These are phyloP conservation scores for Mastomys natalensis DNA, from an alignment of 2,113 vertebrate genomes.

Conservation along the genomic window DNA sequence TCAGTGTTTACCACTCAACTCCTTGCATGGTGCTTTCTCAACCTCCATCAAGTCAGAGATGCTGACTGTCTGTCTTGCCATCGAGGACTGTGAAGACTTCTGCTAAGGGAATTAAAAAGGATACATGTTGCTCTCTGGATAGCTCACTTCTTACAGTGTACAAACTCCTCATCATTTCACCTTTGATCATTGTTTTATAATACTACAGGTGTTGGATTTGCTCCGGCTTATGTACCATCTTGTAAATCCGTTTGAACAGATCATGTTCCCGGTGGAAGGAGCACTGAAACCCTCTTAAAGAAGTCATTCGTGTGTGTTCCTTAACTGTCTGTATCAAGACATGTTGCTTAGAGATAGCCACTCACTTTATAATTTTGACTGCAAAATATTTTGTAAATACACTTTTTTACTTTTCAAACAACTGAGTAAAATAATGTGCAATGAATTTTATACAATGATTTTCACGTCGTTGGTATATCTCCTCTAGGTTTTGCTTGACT, in stretches of 20 bases:
- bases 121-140: conserved; percentile 82
- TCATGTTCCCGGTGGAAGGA: conserved; percentile 87
- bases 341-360: conserved; percentile 87
- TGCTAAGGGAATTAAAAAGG: conserved; percentile 77
- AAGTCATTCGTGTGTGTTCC: conserved; percentile 86
- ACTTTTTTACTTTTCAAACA: conserved; percentile 94
- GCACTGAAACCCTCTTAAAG: conserved; percentile 86
- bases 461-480: conserved; percentile 90
- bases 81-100: conserved; percentile 81
- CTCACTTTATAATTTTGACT: conserved; percentile 91
- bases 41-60: conserved; percentile 86
- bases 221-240: conserved; percentile 86
- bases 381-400: conserved; percentile 93
- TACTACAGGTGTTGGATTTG: conserved; percentile 88
- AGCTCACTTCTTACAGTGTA: conserved; percentile 89
- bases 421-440: conserved; percentile 93
- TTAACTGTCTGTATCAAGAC: conserved; percentile 87
- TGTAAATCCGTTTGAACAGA: conserved; percentile 90
- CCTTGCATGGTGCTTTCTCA: conserved; percentile 91
- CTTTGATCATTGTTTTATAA: conserved; percentile 90
- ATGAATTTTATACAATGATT: conserved; percentile 92
- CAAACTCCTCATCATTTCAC: conserved; percentile 85
- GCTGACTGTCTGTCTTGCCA: conserved; percentile 80
- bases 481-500: conserved; percentile 90
- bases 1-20: conserved; percentile 88